Base-by-base conservation (phyloP, 2,888 invertebrate genomes). In the Operophtera brumata region DNA sequence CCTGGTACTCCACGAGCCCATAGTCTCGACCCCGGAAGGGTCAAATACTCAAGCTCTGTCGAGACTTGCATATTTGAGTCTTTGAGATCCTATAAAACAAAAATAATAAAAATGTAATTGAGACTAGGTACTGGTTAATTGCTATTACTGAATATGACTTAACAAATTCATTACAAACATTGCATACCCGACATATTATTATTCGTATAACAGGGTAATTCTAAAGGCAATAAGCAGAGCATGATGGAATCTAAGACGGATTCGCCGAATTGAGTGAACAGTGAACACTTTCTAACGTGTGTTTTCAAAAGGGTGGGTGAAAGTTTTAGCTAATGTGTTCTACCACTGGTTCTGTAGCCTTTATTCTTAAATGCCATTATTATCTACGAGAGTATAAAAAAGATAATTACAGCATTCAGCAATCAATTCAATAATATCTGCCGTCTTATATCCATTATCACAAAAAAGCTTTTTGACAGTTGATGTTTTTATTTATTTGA, bases 151-250 rank as follows among this genome's bases (percentile, higher is more conserved):
- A 54, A 48, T 48, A 54, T 44, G 43, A 48, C 20, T 48, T 44
- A 44, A 44, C 39, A 36, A 7, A 13, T 36, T n/a, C 6, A 13
- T 13, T n/a, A 13, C 12, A 36, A 36, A 2, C 20, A 20, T 20
- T 20, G 4, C 20, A 4, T n/a, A n/a, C 2, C 20, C 20, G 20
- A 3, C 20, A 36, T 34, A 2, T 34, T 3, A 34, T n/a, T 10
- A n/a, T n/a, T 34, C 3, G 34, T 41, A 26, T 30, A 14, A 1
- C 26, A 41, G 45, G 39, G 54, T 52, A 49, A 58, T 37, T 47
- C 20, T 45, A 32, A 55, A 57, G 60, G 40, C 26, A 52, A 39
- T 26, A 58, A 63, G 37, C 65, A 65, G 66, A 66, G 66, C 66
- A 61, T 63, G 62, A 40, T 52, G 39, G 37, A 20, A 42, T 48